A percentile compares a stretch with the other conserved stretches of the same genome.
Conservation (phyloP, 2,113 vertebrate genomes). For the Nannobrachium achirus region DNA sequence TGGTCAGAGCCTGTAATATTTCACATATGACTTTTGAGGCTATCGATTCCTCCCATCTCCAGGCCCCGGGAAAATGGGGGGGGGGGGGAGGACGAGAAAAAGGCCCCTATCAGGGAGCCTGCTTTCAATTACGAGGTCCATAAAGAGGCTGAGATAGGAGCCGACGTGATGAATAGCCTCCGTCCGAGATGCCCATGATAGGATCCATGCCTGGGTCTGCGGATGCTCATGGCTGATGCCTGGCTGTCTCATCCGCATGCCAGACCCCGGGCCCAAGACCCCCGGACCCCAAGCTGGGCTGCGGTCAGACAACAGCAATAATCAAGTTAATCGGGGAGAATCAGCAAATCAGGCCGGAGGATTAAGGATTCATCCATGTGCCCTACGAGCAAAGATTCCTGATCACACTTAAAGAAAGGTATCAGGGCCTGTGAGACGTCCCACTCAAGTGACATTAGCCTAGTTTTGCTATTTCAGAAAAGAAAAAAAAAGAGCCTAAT, state of each 20-base stretch:
- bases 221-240: slow-evolving; percentile 21
- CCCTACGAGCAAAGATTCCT: background rate
- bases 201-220: slow-evolving; percentile 43
- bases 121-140: slow-evolving; percentile 62
- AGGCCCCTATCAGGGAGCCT: slow-evolving; percentile 27
- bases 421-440: background rate
- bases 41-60: slow-evolving; percentile 55
- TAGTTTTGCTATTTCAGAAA: no score
- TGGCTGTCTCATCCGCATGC: slow-evolving; percentile 9
- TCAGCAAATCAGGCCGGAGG: background rate
- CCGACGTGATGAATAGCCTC: slow-evolving; percentile 50
- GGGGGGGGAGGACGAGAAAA: slow-evolving; percentile 15
- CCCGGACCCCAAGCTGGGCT: background rate
- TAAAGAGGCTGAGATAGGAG: slow-evolving; percentile 41
- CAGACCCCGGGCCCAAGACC: slow-evolving; percentile 20
- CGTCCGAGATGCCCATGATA: slow-evolving; percentile 21
- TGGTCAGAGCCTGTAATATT: slow-evolving; percentile 54
- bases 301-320: background rate
- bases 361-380: background rate
- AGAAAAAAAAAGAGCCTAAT: no score
- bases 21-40: slow-evolving; percentile 61
- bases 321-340: background rate
- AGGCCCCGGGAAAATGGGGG: slow-evolving; percentile 16
- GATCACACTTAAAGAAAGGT: background rate
- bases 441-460: no score